Percentiles rank a stretch among this genome's conserved stretches.
These are phyloP conservation scores for Lasioglossum calceatum DNA, from an alignment of 2,888 invertebrate genomes.

Conservation along the genomic window DNA sequence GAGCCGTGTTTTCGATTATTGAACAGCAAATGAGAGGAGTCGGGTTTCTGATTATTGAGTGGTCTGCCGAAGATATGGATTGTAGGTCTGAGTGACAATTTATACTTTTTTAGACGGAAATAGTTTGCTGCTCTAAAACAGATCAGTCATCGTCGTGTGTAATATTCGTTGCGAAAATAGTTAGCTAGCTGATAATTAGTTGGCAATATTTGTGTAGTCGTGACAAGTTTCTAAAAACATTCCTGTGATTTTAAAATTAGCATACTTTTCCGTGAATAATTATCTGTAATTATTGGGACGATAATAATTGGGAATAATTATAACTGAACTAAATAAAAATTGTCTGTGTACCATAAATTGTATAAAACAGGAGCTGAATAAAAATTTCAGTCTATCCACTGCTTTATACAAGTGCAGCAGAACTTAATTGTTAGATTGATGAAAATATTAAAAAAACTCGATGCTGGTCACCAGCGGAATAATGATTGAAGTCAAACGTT, in stretches of 20 bases:
- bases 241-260: background rate
- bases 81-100: background rate
- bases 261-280: background rate
- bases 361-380: no score
- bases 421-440: background rate
- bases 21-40: background rate
- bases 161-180: background rate
- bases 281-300: background rate
- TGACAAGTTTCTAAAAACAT: background rate
- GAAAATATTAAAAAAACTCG: background rate
- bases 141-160: background rate
- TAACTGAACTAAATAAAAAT: background rate
- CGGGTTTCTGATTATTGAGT: conserved; percentile 12
- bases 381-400: no score
- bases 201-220: background rate
- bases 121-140: background rate
- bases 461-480: background rate
- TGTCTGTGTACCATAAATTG: background rate
- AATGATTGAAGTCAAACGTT: background rate
- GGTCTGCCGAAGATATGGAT: background rate
- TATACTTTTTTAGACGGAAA: background rate
- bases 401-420: background rate
- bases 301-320: no score
- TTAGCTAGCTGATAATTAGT: background rate
- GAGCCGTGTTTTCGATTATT: background rate